These are phyloP conservation scores for Heliocidaris erythrogramma DNA, from an alignment of 35 echinoderm and acorn worm genomes.

Conservation along the genomic window DNA sequence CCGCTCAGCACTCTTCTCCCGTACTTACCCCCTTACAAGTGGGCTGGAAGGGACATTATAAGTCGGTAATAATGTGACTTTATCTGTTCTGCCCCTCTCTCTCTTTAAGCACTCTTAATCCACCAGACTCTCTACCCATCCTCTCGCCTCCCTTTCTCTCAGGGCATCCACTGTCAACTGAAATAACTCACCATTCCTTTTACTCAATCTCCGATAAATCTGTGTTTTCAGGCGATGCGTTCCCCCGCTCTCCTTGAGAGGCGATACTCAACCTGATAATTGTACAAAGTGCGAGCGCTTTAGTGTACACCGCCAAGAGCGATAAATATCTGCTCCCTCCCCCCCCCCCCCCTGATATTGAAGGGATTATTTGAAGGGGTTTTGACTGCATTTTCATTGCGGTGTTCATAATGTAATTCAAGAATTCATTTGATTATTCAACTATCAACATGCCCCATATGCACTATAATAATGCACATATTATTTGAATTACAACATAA, in stretches of 20 bases:
- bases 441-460: too few species aligned
- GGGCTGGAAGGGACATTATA: not conserved
- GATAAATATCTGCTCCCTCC: not conserved
- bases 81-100: not conserved
- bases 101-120: not conserved
- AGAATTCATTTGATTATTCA: too few species aligned
- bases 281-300: constrained; percentile 22
- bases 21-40: not conserved
- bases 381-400: not conserved
- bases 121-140: not conserved
- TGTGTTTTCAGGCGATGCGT: constrained; percentile 23
- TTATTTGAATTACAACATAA: too few species aligned
- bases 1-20: too few species aligned
- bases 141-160: not conserved
- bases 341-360: not conserved
- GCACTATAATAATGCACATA: too few species aligned
- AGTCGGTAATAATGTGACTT: not conserved
- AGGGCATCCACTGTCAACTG: not conserved
- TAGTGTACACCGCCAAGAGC: not conserved
- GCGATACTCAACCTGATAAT: constrained; percentile 39
- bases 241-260: constrained; percentile 15
- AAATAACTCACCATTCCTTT: constrained; percentile 18
- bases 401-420: too few species aligned
- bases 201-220: not conserved
- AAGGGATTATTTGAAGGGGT: not conserved